These are phyloP conservation scores for Archips xylosteana DNA, from an alignment of 2,888 invertebrate genomes.

Conservation along the genomic window DNA sequence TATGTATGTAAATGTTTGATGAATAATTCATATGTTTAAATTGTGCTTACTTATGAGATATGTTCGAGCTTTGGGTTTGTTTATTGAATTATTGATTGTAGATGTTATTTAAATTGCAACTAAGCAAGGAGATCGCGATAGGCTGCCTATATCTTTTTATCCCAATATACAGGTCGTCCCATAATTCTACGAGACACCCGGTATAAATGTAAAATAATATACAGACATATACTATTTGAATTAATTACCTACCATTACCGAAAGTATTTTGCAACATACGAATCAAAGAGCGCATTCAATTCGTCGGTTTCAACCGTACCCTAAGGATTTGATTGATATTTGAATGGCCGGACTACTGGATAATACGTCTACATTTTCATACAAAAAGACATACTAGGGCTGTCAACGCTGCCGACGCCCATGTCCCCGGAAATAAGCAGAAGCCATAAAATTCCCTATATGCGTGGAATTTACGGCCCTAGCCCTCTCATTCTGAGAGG, in stretches of 20 bases:
- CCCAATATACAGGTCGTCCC: no score
- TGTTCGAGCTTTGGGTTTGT: not conserved
- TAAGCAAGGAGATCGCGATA: no score
- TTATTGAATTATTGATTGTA: not conserved
- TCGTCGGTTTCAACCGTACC: not conserved
- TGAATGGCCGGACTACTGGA: conserved; percentile 36
- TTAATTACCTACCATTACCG: not conserved
- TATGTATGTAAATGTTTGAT: conserved; percentile 41
- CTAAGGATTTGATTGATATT: conserved; percentile 35
- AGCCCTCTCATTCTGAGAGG: no score
- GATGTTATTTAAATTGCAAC: no score
- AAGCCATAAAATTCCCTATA: no score
- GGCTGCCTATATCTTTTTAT: no score
- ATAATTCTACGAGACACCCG: no score
- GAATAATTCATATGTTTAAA: conserved; percentile 37
- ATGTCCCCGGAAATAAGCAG: no score
- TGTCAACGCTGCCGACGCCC: not conserved
- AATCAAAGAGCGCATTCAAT: not conserved
- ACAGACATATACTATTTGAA: not conserved
- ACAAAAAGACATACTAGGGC: not conserved
- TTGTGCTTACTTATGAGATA: not conserved
- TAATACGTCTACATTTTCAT: conserved; percentile 22
- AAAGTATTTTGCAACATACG: not conserved
- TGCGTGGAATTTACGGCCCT: no score
- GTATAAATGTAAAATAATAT: no score